phyloP scores from a whole-genome alignment of 2,113 vertebrate species.

The Dunckerocampus dactyliophorus region DNA sequence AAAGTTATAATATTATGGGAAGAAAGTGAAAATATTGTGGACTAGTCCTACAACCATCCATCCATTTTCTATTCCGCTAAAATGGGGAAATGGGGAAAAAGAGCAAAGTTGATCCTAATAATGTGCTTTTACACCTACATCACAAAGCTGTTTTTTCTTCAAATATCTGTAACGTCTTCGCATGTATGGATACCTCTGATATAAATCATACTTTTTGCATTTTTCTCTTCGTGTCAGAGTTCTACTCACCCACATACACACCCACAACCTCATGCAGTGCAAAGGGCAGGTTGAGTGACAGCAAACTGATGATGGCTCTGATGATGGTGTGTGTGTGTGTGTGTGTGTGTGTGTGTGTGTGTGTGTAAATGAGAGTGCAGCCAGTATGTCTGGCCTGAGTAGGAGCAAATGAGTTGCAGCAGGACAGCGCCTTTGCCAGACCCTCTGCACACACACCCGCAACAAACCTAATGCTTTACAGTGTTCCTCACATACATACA shows the following conservation, averaged over 20 bases:
- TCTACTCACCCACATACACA: slow-evolving; percentile 18
- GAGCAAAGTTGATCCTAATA: no score
- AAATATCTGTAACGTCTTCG: no score
- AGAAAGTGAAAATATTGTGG: no score
- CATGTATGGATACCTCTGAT: no score
- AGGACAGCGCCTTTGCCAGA: slow-evolving; percentile 22
- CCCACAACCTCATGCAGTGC: slow-evolving; percentile 16
- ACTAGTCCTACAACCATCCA: no score
- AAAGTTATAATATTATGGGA: no score
- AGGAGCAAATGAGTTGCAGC: slow-evolving; percentile 50
- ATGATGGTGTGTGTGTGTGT: slow-evolving; percentile 33
- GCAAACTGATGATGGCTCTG: slow-evolving; percentile 47
- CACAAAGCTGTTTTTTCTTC: no score
- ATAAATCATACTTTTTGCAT: no score
- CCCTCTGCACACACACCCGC: slow-evolving; percentile 4
- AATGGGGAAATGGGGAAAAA: no score
- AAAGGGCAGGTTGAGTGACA: slow-evolving; percentile 32
- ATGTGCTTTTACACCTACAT: no score
- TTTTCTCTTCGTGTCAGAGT: no score
- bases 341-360: slow-evolving; percentile 6
- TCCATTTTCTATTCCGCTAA: no score
- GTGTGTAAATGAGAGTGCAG: slow-evolving; percentile 9
- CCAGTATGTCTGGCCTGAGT: slow-evolving; percentile 35
- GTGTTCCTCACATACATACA: background rate
- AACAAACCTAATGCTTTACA: background rate